Evolutionary conservation across 2,113 vertebrate genomes (phyloP).

Genomic region (Manacus vitellinus): DNA sequence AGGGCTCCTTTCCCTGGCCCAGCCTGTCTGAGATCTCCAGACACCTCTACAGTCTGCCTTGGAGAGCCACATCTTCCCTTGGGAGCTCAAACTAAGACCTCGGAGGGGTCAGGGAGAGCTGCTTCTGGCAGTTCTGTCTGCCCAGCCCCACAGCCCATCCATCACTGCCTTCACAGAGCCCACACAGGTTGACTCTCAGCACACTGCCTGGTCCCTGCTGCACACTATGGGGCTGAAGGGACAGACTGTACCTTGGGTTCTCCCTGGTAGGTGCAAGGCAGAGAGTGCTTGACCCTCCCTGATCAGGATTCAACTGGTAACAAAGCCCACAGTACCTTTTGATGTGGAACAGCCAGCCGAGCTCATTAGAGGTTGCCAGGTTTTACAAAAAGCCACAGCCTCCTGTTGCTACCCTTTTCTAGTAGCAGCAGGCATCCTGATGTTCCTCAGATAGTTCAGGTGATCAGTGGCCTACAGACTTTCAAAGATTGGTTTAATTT

Average conservation of each 20-base stretch:
- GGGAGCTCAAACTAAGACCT: background rate
- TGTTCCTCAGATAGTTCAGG: background rate
- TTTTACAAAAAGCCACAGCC: background rate
- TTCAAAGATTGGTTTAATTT: background rate
- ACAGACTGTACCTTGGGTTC: background rate
- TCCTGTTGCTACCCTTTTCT: background rate
- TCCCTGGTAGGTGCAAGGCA: background rate
- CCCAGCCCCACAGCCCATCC: rapidly evolving
- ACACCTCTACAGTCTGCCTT: background rate
- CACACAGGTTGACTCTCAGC: rapidly evolving
- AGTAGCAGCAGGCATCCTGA: background rate
- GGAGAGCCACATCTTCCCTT: background rate
- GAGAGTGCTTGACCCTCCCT: background rate
- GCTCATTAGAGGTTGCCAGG: background rate
- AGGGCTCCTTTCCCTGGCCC: background rate
- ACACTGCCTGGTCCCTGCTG: background rate
- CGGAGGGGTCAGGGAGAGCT: background rate
- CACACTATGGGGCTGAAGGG: background rate
- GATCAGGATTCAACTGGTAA: background rate
- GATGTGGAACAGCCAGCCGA: background rate
- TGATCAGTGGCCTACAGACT: background rate
- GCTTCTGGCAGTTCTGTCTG: background rate
- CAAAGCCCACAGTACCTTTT: background rate
- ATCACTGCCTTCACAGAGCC: rapidly evolving
- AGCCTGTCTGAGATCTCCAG: background rate